These are phyloP conservation scores for Zygogramma bicolorata DNA, from an alignment of 2,888 invertebrate genomes.

Conservation along the genomic window DNA sequence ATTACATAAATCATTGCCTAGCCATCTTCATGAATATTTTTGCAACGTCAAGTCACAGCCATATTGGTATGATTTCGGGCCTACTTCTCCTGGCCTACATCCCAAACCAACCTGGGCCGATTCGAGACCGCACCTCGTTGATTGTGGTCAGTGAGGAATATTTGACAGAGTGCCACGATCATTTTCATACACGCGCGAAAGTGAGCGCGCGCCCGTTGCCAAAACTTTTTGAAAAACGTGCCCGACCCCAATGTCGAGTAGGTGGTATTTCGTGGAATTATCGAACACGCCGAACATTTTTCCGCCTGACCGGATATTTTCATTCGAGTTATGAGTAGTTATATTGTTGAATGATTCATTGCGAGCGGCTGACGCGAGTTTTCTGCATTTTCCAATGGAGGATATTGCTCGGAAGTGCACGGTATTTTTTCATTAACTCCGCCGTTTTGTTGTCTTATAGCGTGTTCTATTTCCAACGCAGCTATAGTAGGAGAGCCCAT, in stretches of 20 bases:
- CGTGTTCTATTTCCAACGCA: too few species aligned
- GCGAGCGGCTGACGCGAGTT: not conserved
- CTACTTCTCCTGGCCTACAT: too few species aligned
- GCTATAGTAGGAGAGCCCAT: too few species aligned
- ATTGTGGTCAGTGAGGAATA: slow-evolving; percentile 52
- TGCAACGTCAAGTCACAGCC: too few species aligned
- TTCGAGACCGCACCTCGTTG: slow-evolving; percentile 44
- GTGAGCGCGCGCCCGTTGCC: slow-evolving; percentile 22
- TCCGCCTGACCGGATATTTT: not conserved
- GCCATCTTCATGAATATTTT: too few species aligned
- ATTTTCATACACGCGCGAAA: slow-evolving; percentile 24
- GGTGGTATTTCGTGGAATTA: not conserved
- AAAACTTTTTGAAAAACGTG: slow-evolving; percentile 26
- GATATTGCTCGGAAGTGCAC: too few species aligned
- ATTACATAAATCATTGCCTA: too few species aligned
- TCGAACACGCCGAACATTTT: not conserved
- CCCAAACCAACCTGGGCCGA: slow-evolving; percentile 22
- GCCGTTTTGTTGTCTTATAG: too few species aligned
- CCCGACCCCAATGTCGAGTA: not conserved
- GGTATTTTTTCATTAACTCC: too few species aligned
- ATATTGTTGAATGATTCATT: not conserved
- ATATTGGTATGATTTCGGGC: too few species aligned
- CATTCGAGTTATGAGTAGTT: not conserved
- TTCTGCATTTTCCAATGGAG: not conserved
- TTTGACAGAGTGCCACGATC: slow-evolving; percentile 60